Percentiles rank a stretch among this genome's conserved stretches.
Evolutionary conservation across 2,888 invertebrate genomes (phyloP).

Genomic region (Labia minor): DNA sequence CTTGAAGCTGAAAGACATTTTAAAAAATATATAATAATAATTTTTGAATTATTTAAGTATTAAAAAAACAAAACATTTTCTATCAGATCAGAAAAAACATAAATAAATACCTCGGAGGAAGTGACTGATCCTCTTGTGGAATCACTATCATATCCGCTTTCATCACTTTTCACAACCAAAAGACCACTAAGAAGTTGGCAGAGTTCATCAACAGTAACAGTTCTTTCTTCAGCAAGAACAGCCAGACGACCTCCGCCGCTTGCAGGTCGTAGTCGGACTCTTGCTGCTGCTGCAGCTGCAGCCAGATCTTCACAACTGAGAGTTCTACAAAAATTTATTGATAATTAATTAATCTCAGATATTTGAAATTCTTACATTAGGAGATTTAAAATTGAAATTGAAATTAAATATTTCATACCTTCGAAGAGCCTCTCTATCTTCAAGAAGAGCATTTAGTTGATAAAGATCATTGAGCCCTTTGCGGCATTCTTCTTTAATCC

Average conservation of each 20-base stretch:
- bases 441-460: constrained; percentile 29
- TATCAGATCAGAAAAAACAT: too few relatives aligned
- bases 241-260: constrained; percentile 27
- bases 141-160: constrained; percentile 51
- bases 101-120: neutral
- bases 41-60: too few relatives aligned
- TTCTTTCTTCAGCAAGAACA: constrained; percentile 30
- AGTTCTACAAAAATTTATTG: neutral
- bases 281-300: constrained; percentile 34
- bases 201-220: constrained; percentile 28
- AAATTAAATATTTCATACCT: neutral
- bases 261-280: constrained; percentile 32
- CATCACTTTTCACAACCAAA: constrained; percentile 39
- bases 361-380: too few relatives aligned
- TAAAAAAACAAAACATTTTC: too few relatives aligned
- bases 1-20: neutral
- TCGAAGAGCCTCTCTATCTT: neutral
- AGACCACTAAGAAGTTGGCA: constrained; percentile 33
- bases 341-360: too few relatives aligned
- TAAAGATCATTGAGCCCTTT: constrained; percentile 33
- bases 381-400: neutral
- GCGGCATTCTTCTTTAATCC: constrained; percentile 32
- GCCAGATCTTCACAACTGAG: constrained; percentile 33
- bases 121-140: constrained; percentile 42
- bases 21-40: neutral